Conservation (phyloP, 2,888 invertebrate genomes). For the Norana najaformis region DNA sequence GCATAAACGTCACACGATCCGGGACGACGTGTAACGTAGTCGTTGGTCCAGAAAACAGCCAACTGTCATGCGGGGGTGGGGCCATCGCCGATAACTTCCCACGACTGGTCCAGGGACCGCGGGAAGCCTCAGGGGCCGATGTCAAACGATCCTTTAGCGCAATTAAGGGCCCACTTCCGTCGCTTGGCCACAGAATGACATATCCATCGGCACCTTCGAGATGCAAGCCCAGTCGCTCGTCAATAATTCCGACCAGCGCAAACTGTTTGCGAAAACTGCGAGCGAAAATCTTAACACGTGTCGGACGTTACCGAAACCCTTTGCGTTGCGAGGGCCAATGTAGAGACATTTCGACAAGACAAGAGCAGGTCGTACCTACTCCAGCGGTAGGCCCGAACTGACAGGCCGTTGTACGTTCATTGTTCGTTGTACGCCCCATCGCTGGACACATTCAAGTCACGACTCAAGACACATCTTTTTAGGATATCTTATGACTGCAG, state of each 20-base stretch:
- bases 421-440: no score
- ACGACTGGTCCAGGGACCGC: neutral
- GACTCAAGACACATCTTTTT: no score
- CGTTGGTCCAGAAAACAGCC: no score
- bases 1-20: neutral
- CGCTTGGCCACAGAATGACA: neutral
- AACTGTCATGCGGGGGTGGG: no score
- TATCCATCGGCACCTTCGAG: neutral
- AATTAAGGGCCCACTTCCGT: neutral
- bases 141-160: neutral
- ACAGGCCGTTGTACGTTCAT: no score
- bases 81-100: neutral
- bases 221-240: neutral
- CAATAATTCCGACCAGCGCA: neutral
- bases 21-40: neutral
- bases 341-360: no score
- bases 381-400: no score
- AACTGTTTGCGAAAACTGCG: neutral
- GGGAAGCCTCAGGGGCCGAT: neutral
- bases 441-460: no score
- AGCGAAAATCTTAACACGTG: neutral
- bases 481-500: no score
- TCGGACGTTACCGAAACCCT: neutral
- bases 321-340: no score
- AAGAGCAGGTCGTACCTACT: no score